phyloP scores from a whole-genome alignment of 2,888 invertebrate genomes.

The Agrochola lychnidis region DNA sequence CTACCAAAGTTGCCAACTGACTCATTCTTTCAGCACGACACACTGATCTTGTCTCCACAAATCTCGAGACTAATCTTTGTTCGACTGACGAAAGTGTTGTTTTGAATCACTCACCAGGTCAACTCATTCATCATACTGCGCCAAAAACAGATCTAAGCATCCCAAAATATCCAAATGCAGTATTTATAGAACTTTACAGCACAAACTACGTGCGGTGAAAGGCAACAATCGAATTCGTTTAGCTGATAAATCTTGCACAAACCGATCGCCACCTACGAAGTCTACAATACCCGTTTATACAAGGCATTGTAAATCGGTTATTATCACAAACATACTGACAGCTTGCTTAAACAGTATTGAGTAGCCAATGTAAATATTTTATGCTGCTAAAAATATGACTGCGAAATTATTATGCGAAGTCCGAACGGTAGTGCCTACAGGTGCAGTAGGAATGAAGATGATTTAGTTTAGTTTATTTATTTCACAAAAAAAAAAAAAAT shows the following conservation, averaged over 20 bases:
- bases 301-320: conserved; percentile 48
- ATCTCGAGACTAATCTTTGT: neutral
- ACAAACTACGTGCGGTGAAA: conserved; percentile 13
- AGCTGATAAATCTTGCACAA: conserved; percentile 55
- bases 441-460: neutral
- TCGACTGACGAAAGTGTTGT: neutral
- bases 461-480: no score
- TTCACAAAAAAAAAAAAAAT: no score
- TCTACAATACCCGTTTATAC: conserved; percentile 36
- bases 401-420: conserved; percentile 11
- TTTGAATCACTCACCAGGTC: neutral
- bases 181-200: conserved; percentile 31
- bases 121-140: neutral
- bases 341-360: conserved; percentile 41
- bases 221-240: conserved; percentile 21
- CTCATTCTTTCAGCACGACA: no score
- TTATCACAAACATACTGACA: conserved; percentile 58
- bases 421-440: neutral
- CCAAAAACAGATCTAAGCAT: conserved; percentile 12
- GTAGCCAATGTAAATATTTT: conserved; percentile 54
- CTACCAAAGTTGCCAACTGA: neutral
- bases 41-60: neutral
- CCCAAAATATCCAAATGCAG: conserved; percentile 22
- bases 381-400: conserved; percentile 39
- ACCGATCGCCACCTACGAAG: conserved; percentile 47